Percentiles rank a stretch among this genome's conserved stretches.
Conservation (phyloP, 30 jellyfish, hydroid and myxozoan genomes). For the Clytia hemisphaerica region DNA sequence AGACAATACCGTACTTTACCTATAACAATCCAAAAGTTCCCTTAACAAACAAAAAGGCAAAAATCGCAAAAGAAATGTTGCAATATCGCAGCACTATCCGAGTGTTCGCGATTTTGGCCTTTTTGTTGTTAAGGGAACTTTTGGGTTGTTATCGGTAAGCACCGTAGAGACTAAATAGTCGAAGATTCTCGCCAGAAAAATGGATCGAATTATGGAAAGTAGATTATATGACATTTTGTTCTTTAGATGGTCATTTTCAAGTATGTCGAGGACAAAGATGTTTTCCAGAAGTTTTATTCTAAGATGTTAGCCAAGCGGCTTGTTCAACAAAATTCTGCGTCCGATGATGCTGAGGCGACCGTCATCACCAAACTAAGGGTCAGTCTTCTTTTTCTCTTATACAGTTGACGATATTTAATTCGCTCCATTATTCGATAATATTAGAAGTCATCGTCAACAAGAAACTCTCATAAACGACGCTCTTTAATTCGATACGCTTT, state of each 20-base stretch:
- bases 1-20: too few relatives aligned
- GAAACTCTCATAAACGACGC: too few relatives aligned
- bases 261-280: slow-evolving; percentile 97
- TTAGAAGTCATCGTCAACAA: too few relatives aligned
- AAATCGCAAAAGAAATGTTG: too few relatives aligned
- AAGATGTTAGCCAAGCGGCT: slow-evolving; percentile 90
- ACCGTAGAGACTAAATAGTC: too few relatives aligned
- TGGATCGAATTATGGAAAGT: background rate
- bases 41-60: too few relatives aligned
- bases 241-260: slow-evolving; percentile 88
- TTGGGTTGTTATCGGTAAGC: too few relatives aligned
- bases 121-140: too few relatives aligned
- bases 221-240: background rate
- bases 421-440: too few relatives aligned
- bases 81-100: background rate
- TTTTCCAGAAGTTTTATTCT: slow-evolving; percentile 86
- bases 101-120: background rate
- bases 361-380: slow-evolving; percentile 95
- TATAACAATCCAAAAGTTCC: too few relatives aligned
- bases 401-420: too few relatives aligned
- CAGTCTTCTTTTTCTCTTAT: background rate
- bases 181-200: background rate
- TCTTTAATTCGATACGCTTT: too few relatives aligned
- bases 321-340: slow-evolving; percentile 94
- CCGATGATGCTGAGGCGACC: slow-evolving; percentile 96